Evolutionary conservation across 2,888 invertebrate genomes (phyloP), one percentile per base, ranked within the genome.

Genomic region (Amphimallon solstitiale): DNA sequence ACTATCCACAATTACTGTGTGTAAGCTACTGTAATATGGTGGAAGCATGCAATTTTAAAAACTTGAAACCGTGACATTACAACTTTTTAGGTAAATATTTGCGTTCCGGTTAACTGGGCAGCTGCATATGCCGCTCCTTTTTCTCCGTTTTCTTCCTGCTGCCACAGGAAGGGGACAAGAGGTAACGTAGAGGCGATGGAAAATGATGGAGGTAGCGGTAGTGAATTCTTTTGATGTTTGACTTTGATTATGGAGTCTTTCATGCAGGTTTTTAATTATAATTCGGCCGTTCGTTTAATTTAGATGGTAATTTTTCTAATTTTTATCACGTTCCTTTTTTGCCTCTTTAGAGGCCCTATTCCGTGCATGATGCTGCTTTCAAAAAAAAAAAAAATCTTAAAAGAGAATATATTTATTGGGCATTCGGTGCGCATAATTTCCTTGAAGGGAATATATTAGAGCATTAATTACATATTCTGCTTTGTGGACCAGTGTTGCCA

Each of bases 51-150:
- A 68, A 70, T 72, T 70, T 72, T 66, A 69, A 67, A 69, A 65
- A 37, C 15, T 29, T 43, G 43, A 56, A 59, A 34, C 63, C 45
- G 37, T 40, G 60, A 63, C 71, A 72, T 72, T 71, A 70, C 68
- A 71, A 71, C 69, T 71, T 67, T n/a, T 65, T 70, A 66, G 65
- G 71, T 67, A 71, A 72, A 72, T 72, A 71, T 70, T 72, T 72
- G 66, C 63, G 46, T 37, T 65, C 48, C 48, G 52, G 35, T 60
- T 59, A 61, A 52, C 66, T 52, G 34, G 49, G 23, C 52, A 21
- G 23, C 21, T 15, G 34, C 17, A 29, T 9, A n/a, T 17, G 21
- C 43, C 35, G 51, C 37, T 7, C 19, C 34, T 3, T 38, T 19
- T 19, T 19, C n/a, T n/a, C n/a, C n/a, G n/a, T n/a, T n/a, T n/a